Percentiles rank a stretch among this genome's conserved stretches.
phyloP scores from a whole-genome alignment of 1,140 invertebrate genomes.

The Nephila pilipes region DNA sequence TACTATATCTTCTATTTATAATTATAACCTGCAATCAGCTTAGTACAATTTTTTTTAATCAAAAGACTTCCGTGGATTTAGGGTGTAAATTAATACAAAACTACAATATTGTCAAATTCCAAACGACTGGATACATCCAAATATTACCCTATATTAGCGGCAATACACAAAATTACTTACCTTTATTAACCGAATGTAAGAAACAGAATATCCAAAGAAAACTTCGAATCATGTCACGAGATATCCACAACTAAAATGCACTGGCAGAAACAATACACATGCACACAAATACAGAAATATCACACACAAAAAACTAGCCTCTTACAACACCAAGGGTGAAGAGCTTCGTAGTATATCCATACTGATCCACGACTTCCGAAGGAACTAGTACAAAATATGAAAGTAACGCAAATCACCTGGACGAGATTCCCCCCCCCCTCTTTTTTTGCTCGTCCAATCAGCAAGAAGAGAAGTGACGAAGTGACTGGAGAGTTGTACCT shows the following conservation, averaged over 20 bases:
- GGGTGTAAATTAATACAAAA: no score
- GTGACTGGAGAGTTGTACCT: neutral
- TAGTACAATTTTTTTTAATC: no score
- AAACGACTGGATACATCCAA: no score
- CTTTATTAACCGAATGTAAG: neutral
- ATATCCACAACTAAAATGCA: no score
- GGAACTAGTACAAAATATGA: neutral
- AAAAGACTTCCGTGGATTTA: no score
- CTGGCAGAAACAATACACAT: neutral
- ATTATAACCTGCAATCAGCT: no score
- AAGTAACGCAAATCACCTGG: constrained; percentile 15
- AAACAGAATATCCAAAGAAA: neutral
- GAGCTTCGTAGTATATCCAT: neutral
- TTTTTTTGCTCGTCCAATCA: constrained; percentile 45
- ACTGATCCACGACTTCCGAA: neutral
- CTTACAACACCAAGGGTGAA: neutral
- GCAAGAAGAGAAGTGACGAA: constrained; percentile 20
- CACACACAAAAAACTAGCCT: neutral
- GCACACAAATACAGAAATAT: neutral
- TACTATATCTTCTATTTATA: no score
- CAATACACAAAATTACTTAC: neutral
- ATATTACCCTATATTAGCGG: no score
- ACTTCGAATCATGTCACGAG: neutral
- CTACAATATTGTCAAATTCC: no score
- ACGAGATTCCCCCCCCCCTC: neutral